Evolutionary conservation across 2,797 vertebrate genomes (phyloP).

Genomic region (Coregonus sp.): DNA sequence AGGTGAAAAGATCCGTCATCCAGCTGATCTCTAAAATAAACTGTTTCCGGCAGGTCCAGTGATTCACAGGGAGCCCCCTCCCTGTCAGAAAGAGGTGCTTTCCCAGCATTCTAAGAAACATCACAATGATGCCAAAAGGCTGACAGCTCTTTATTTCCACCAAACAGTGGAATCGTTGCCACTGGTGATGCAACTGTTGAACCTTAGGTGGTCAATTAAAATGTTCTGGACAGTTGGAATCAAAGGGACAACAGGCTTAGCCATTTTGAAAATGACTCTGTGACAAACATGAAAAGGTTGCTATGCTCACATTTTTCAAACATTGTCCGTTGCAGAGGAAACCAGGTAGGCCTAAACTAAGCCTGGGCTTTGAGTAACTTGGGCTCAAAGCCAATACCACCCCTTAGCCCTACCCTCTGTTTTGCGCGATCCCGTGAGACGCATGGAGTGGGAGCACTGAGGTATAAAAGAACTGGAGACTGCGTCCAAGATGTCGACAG

Average conservation of each 20-base stretch:
- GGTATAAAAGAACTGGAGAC: no score
- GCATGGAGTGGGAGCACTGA: no score
- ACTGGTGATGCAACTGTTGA: not conserved
- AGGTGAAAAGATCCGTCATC: not conserved
- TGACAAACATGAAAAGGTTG: not conserved
- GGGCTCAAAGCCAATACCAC: no score
- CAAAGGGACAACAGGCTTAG: not conserved
- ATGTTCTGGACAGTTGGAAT: not conserved
- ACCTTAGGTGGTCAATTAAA: not conserved
- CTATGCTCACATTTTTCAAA: not conserved
- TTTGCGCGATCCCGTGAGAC: no score
- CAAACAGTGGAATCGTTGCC: not conserved
- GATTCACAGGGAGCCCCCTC: not conserved
- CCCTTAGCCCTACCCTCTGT: no score
- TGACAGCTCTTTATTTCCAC: not conserved
- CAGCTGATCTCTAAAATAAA: conserved; percentile 2
- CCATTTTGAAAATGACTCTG: not conserved
- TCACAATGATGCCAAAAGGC: not conserved
- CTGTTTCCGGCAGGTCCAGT: conserved; percentile 5
- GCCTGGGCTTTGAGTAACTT: no score
- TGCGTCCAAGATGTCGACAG: no score
- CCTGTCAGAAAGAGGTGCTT: not conserved
- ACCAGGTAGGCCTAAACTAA: not conserved
- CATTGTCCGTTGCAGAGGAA: not conserved
- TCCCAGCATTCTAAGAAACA: not conserved